phyloP scores from a whole-genome alignment of 2,888 invertebrate genomes.

The Parnassius orleans region DNA sequence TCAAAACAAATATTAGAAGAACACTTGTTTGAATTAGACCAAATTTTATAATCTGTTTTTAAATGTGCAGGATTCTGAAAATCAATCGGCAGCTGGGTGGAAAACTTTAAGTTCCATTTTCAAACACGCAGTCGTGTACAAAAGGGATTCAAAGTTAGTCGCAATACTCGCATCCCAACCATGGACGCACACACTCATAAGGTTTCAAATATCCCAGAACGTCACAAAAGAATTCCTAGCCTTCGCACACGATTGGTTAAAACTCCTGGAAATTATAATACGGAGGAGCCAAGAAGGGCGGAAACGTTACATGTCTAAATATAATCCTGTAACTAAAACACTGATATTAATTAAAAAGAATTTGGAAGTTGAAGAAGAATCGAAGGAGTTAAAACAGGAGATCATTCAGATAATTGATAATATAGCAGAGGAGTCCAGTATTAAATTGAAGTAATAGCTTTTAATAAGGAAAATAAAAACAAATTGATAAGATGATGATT shows the following conservation, averaged over 20 bases:
- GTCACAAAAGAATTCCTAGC: constrained; percentile 58
- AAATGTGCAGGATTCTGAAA: constrained; percentile 54
- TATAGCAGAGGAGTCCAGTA: constrained; percentile 44
- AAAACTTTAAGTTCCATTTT: constrained; percentile 64
- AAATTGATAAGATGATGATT: background rate
- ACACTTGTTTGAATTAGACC: too few species aligned
- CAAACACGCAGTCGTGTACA: constrained; percentile 60
- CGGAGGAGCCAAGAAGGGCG: constrained; percentile 47
- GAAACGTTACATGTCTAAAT: constrained; percentile 47
- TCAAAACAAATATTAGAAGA: too few species aligned
- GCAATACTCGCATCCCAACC: constrained; percentile 64
- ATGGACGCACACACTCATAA: constrained; percentile 65
- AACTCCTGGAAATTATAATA: constrained; percentile 57
- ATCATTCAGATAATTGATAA: constrained; percentile 49
- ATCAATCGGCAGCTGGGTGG: constrained; percentile 64
- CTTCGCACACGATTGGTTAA: constrained; percentile 63
- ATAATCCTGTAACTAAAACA: constrained; percentile 60
- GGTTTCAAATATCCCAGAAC: constrained; percentile 65
- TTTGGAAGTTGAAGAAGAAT: constrained; percentile 42
- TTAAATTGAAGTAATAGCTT: constrained; percentile 7
- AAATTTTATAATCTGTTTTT: background rate
- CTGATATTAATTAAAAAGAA: constrained; percentile 52
- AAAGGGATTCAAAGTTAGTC: constrained; percentile 58
- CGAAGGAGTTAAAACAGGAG: constrained; percentile 47
- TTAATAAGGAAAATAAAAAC: background rate